Conservation (phyloP, 2,888 invertebrate species). For the Drosophila flavopinicola region DNA sequence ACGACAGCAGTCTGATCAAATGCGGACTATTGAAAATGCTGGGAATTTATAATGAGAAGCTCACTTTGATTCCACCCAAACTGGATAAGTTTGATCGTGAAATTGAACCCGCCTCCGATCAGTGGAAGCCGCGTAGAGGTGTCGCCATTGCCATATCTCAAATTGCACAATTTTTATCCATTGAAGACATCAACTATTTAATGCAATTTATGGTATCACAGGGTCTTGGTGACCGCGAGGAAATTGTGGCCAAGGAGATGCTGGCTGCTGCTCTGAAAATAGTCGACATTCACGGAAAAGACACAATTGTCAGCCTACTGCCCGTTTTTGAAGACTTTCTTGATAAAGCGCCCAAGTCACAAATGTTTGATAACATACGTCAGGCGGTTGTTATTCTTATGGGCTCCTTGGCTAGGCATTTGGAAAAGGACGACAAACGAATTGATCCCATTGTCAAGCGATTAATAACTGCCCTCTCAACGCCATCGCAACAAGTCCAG, state of each 20-base stretch:
- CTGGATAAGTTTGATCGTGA: conserved; percentile 96
- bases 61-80: conserved; percentile 92
- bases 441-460: conserved; percentile 97
- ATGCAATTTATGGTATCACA: conserved; percentile 93
- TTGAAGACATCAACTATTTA: conserved; percentile 89
- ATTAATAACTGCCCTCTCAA: conserved; percentile 95
- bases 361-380: conserved; percentile 95
- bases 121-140: conserved; percentile 95
- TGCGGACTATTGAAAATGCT: conserved; percentile 88
- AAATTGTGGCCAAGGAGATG: conserved; percentile 94
- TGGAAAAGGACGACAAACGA: conserved; percentile 94
- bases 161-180: conserved; percentile 88
- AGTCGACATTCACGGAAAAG: conserved; percentile 96
- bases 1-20: conserved; percentile 86
- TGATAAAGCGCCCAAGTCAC: conserved; percentile 95
- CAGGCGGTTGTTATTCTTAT: conserved; percentile 98
- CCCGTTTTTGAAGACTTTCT: conserved; percentile 97
- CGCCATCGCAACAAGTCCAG: conserved; percentile 99
- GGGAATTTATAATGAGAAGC: conserved; percentile 90
- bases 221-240: conserved; percentile 94
- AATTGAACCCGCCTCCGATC: conserved; percentile 93
- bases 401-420: conserved; percentile 98
- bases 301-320: conserved; percentile 90
- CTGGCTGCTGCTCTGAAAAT: conserved; percentile 95
- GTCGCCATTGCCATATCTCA: conserved; percentile 92